phyloP scores from a whole-genome alignment of 2,113 vertebrate genomes.

The Gobius niger region DNA sequence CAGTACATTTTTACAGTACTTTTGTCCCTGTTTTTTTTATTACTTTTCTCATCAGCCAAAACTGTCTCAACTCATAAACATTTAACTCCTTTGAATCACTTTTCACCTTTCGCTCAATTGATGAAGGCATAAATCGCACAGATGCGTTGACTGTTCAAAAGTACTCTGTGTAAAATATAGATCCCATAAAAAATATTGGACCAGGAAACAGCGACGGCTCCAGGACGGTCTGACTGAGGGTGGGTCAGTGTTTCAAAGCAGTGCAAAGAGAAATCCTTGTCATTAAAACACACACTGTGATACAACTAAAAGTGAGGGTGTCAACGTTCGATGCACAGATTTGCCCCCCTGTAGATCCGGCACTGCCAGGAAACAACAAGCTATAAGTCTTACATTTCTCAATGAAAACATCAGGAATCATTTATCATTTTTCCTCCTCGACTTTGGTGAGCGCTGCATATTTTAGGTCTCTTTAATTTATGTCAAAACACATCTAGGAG shows the following conservation, averaged over 20 bases:
- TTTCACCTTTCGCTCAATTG: slow-evolving; percentile 37
- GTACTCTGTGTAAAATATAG: slow-evolving; percentile 31
- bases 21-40: slow-evolving; percentile 24
- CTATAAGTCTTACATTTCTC: slow-evolving; percentile 22
- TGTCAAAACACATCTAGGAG: slow-evolving; percentile 23
- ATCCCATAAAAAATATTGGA: slow-evolving; percentile 35
- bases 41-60: slow-evolving; percentile 14
- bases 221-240: too few relatives aligned
- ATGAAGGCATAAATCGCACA: slow-evolving; percentile 33
- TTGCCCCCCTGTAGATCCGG: too few relatives aligned
- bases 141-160: slow-evolving; percentile 21
- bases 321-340: too few relatives aligned
- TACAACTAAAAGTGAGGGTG: too few relatives aligned
- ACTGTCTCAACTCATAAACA: background rate
- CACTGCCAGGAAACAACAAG: slow-evolving; percentile 28
- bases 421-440: slow-evolving; percentile 41
- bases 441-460: slow-evolving; percentile 17
- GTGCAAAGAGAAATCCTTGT: too few relatives aligned
- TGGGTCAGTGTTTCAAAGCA: too few relatives aligned
- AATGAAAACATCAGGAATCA: slow-evolving; percentile 54
- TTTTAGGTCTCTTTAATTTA: slow-evolving; percentile 40
- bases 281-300: too few relatives aligned
- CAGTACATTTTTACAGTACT: background rate
- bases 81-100: slow-evolving; percentile 22
- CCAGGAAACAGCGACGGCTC: too few relatives aligned